Base-by-base conservation (phyloP, 1,140 invertebrate species). In the Ruditapes philippinarum region DNA sequence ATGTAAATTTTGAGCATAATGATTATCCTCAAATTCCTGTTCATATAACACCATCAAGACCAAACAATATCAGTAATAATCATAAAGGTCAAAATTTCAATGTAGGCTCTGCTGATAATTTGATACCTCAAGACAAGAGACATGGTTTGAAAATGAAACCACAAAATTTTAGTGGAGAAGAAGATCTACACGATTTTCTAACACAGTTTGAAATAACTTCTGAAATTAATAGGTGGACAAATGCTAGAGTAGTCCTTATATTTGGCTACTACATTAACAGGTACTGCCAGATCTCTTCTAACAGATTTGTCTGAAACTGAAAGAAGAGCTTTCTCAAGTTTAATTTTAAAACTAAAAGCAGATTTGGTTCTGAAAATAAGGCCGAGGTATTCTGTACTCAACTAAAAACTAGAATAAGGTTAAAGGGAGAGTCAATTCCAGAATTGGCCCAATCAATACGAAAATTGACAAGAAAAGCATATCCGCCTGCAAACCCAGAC, bases 141-240 rank as follows among this genome's bases (percentile, higher is more conserved):
- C n/a, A n/a, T 57, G n/a, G 3, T 22, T 22, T 57, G 19, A 79
- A 87, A 51, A 88, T 79, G 74, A 80, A 80, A 70, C 85, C 85
- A 17, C 54, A 80, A 38, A 49, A 45, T 60, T 87, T 49, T 42
- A 51, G 76, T 42, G 86, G 84, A 9, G 22, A 31, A 11, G 73
- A 87, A 19, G 74, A 87, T 60, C 28, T 78, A 22, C 70, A 87
- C 1, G 84, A 87, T n/a, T 87, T 78, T 68, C 76, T 87, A 42
- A 36, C 84, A 4, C 74, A 87, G 40, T 80, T 81, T 81, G 28
- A 73, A 22, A 80, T 88, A 36, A 45, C 70, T 5, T 28, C 85
- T 3, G 85, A 88, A 68, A 3, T 88, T n/a, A 79, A 88, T 79
- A 38, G 42, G 12, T 88, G 85, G 85, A 80, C 11, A 38, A 42